Conservation (phyloP, 2,113 vertebrate species). For the Ceratotherium simum region DNA sequence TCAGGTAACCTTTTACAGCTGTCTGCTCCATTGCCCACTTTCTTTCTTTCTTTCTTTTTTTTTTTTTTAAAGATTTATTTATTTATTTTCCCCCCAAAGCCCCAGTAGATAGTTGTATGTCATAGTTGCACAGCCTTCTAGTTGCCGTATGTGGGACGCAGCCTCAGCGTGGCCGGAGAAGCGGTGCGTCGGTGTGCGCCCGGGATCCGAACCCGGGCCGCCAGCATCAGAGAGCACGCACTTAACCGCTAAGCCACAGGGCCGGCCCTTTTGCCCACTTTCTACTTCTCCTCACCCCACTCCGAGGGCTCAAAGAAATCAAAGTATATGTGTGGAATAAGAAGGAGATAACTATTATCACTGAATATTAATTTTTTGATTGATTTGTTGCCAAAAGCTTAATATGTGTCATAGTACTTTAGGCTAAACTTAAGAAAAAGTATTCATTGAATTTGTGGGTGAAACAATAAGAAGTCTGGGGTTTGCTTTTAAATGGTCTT, state of each 20-base stretch:
- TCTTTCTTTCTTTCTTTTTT: no score
- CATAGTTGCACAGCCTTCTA: no score
- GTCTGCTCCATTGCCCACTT: neutral
- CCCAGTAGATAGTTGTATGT: no score
- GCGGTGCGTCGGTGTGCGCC: no score
- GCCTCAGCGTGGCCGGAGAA: no score
- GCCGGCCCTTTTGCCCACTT: neutral
- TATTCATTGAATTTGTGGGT: neutral
- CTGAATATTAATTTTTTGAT: conserved; percentile 41
- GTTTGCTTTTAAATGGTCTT: neutral
- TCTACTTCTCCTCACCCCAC: no score
- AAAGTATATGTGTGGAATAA: neutral
- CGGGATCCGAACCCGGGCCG: no score
- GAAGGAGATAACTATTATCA: neutral
- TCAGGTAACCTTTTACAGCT: conserved; percentile 63
- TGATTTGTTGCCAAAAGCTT: conserved; percentile 36
- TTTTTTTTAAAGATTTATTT: no score
- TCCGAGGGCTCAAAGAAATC: conserved; percentile 12
- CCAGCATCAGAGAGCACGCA: no score
- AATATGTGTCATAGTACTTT: neutral
- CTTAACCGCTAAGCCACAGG: no score
- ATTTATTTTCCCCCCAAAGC: no score
- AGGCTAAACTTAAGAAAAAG: neutral
- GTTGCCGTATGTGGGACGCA: no score
- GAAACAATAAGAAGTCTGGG: neutral